Conservation (phyloP, 2,888 invertebrate genomes). For the Acanthosepion lycidas region DNA sequence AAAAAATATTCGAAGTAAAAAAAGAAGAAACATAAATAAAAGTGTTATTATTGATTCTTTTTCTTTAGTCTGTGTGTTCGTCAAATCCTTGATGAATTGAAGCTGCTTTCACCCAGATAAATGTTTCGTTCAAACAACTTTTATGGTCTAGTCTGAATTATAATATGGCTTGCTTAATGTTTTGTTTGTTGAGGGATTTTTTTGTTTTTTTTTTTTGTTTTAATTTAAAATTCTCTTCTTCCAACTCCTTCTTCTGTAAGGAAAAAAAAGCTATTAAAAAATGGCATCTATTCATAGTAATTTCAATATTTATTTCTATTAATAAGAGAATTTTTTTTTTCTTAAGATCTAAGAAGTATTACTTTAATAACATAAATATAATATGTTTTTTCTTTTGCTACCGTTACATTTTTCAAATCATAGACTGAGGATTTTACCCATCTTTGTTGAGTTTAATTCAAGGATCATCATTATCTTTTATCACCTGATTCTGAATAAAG, state of each 20-base stretch:
- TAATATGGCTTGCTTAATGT: background rate
- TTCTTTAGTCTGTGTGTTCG: background rate
- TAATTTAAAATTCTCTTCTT: background rate
- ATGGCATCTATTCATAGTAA: background rate
- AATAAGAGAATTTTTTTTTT: background rate
- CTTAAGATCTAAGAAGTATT: too few relatives aligned
- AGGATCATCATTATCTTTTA: too few relatives aligned
- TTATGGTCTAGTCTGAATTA: background rate
- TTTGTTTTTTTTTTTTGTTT: background rate
- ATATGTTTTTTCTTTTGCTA: too few relatives aligned
- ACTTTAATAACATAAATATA: too few relatives aligned
- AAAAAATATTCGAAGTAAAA: background rate
- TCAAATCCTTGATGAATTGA: conserved; percentile 17
- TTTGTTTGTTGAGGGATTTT: too few relatives aligned
- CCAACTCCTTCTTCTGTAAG: background rate
- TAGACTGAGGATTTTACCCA: too few relatives aligned
- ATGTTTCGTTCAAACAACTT: background rate
- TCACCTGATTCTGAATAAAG: too few relatives aligned
- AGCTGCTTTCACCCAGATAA: conserved; percentile 33
- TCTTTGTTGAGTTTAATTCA: too few relatives aligned
- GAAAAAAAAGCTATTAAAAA: background rate
- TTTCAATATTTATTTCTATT: background rate
- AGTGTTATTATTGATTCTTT: background rate
- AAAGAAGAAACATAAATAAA: too few relatives aligned
- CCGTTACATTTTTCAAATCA: too few relatives aligned